Evolutionary conservation across 2,888 invertebrate species (phyloP), one percentile per base, ranked within the genome.

Genomic region (Sesia bembeciformis): DNA sequence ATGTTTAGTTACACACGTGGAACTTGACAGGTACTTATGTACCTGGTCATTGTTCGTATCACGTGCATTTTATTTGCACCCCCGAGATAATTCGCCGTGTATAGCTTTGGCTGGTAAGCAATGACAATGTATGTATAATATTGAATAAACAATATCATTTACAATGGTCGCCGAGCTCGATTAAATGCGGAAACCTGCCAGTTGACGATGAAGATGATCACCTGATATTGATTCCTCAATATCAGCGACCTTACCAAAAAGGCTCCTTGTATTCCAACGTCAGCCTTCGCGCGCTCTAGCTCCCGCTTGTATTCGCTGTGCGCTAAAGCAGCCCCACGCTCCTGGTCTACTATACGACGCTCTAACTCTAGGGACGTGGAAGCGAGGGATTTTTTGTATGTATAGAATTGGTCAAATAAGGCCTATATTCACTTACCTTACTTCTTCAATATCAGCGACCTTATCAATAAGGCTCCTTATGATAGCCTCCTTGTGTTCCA

Each of bases 211-310:
- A 23, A 23, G 23, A 23, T 23, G 23, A 23, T 23, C 23, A 23
- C 69, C 62, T 4, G n/a, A n/a, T n/a, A n/a, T n/a, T n/a, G n/a
- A n/a, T 59, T 86, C 86, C 52, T 88, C 88, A 0, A 86, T 84
- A 56, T 86, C 88, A 0, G 87, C 88, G 52, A 88, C 88, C 58
- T 87, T 85, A 42, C 86, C 85, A 0, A 88, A 81, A n/a, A 88
- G 81, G 53, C 80, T 85, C 88, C 63, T 89, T 88, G 52, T 87
- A 86, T 4, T 84, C 66, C 3, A 88, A 57, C 0, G 82, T 84
- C 0, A 84, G n/a, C 60, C 0, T 74, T 63, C 0, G 85, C 84
- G 0, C 88, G 58, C 58, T 85, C 81, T 50, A 87, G 60, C 58
- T 90, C 89, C 2, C 84, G 67, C 0, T 77, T 66, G 61, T 83